Base-by-base conservation (phyloP, 2,113 vertebrate species). In the Ascaphus truei region DNA sequence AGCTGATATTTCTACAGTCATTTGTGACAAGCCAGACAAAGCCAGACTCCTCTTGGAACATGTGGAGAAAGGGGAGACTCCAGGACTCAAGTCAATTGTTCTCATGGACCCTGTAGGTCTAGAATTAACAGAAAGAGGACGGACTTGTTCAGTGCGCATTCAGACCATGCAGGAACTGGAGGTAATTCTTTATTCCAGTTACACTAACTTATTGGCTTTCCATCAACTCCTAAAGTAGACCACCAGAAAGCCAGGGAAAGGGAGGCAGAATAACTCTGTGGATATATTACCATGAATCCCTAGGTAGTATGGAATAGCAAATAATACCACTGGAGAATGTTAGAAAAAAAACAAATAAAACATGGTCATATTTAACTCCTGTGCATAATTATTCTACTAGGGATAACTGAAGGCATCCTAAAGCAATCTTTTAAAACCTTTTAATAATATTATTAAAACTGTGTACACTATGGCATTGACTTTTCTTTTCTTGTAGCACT, bases 1-100 rank as follows among this genome's bases (percentile, higher is more conserved):
- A 99, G 97, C 96, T 23, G 94, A 98, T 71, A 96, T 99, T 75
- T 92, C 92, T 78, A 98, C 90, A 0, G 96, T 98, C 57, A 93
- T 99, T 23, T 98, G 96, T 48, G 97, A 99, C 79, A 97, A 94
- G 51, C 81, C 86, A 1, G 93, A 95, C 59, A 99, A 98, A 76
- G 97, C 95, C 15, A 76, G 75, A 59, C 82, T 91, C 31, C 93
- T 99, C 18, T 79, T 99, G 27, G 92, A 88, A 22, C 95, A 98
- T 0, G 91, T 98, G 81, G 92, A 98, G 83, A 89, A 82, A 71
- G 86, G 76, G 59, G 92, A 94, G 71, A 98, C 91, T 0, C 89
- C 91, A 0, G 89, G 89, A 31, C 85, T 99, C 73, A 89, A 81
- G 62, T 88, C 84, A 62, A 91, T 99, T 72, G 87, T 99, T 82